A percentile compares a stretch with the other conserved stretches of the same genome.
Evolutionary conservation across 2,888 invertebrate genomes (phyloP).

Genomic region (Tetrapedia diversipes): DNA sequence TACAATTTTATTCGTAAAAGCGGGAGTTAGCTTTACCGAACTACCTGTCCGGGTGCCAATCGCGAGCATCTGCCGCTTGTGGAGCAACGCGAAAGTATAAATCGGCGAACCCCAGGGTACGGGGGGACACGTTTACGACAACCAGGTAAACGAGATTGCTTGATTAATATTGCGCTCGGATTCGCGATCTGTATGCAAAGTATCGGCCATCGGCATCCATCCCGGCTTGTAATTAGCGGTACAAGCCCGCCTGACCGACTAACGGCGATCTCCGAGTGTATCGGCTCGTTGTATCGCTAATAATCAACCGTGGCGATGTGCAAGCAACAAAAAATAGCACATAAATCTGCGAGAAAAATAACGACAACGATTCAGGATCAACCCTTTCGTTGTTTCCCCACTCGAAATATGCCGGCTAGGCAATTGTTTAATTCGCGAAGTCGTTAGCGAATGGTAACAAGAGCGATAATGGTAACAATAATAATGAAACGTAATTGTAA

Average conservation of each 20-base stretch:
- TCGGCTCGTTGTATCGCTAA: slow-evolving; percentile 1
- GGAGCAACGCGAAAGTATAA: not conserved
- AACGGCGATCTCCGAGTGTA: not conserved
- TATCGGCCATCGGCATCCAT: slow-evolving; percentile 27
- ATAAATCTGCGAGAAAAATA: not conserved
- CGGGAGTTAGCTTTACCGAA: too few relatives aligned
- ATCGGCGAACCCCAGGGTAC: not conserved
- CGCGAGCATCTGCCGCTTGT: not conserved
- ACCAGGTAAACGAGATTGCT: slow-evolving; percentile 20
- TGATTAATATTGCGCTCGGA: slow-evolving; percentile 30
- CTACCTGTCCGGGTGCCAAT: not conserved
- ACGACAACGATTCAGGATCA: not conserved
- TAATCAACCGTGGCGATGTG: not conserved
- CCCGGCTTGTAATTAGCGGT: slow-evolving; percentile 27
- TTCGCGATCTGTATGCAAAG: slow-evolving; percentile 13
- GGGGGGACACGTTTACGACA: slow-evolving; percentile 5
- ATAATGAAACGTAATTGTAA: not conserved
- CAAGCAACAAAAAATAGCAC: not conserved
- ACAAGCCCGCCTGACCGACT: slow-evolving; percentile 19
- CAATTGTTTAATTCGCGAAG: too few relatives aligned
- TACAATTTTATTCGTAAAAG: too few relatives aligned
- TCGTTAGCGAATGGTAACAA: too few relatives aligned
- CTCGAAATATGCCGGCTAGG: too few relatives aligned
- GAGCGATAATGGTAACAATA: not conserved
- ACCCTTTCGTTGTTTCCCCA: too few relatives aligned